These are phyloP conservation scores for Vollenhovia emeryi DNA, from an alignment of 1,140 invertebrate genomes.

Conservation along the genomic window DNA sequence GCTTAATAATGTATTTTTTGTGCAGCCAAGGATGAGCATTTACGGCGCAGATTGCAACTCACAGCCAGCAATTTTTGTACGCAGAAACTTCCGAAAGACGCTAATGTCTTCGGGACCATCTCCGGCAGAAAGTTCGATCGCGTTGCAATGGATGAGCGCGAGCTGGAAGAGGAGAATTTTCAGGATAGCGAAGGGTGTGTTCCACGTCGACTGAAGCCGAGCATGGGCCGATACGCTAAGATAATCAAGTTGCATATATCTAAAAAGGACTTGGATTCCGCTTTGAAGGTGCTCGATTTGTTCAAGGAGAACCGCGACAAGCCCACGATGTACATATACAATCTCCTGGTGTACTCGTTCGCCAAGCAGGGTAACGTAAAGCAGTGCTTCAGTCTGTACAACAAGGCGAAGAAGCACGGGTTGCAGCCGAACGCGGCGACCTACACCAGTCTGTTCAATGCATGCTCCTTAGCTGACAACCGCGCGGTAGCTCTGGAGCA, in stretches of 20 bases:
- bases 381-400: conserved; percentile 93
- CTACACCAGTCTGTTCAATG: conserved; percentile 95
- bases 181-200: conserved; percentile 70
- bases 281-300: conserved; percentile 92
- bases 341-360: conserved; percentile 92
- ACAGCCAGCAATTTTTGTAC: conserved; percentile 6
- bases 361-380: conserved; percentile 92
- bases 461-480: conserved; percentile 93
- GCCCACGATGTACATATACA: conserved; percentile 92
- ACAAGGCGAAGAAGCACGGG: conserved; percentile 91
- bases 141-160: conserved; percentile 76
- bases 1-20: neutral
- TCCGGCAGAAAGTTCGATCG: conserved; percentile 67
- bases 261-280: conserved; percentile 89
- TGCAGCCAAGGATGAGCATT: neutral
- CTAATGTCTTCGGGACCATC: conserved; percentile 81
- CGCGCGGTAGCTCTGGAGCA: conserved; percentile 86
- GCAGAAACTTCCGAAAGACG: conserved; percentile 50
- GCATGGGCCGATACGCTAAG: conserved; percentile 88
- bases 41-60: neutral
- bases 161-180: conserved; percentile 78
- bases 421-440: conserved; percentile 89
- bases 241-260: conserved; percentile 89
- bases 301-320: conserved; percentile 91
- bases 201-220: conserved; percentile 78